Conservation (phyloP, 2,113 vertebrate genomes). For the Elaphurus davidianus region DNA sequence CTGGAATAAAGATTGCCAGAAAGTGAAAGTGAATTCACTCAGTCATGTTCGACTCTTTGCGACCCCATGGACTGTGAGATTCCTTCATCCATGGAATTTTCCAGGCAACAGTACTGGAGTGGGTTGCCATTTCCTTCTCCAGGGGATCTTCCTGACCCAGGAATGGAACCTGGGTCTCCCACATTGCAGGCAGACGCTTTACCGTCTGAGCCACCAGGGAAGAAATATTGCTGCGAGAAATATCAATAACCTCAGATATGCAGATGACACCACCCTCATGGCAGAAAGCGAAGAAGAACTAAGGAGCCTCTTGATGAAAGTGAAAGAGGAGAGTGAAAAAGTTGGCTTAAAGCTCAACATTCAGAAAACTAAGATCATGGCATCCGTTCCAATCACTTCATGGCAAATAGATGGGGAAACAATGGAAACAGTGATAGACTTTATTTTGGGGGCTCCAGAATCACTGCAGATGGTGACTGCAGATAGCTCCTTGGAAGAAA, state of each 20-base stretch:
- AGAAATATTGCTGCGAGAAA: not conserved
- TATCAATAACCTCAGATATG: not conserved
- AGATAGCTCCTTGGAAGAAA: not conserved
- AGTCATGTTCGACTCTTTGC: too few species aligned
- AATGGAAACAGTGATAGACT: not conserved
- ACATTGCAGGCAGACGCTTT: too few species aligned
- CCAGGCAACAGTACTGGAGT: too few species aligned
- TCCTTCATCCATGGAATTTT: too few species aligned
- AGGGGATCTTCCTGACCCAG: too few species aligned
- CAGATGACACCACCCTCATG: not conserved
- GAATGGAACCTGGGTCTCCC: too few species aligned
- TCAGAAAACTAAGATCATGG: not conserved
- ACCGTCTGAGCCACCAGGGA: too few species aligned
- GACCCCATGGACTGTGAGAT: too few species aligned
- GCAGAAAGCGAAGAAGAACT: not conserved
- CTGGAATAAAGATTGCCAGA: not conserved
- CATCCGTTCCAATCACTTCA: accelerated
- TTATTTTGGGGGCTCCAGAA: not conserved
- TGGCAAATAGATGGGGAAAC: not conserved
- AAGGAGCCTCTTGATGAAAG: not conserved
- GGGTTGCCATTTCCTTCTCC: too few species aligned
- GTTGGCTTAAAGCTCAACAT: not conserved
- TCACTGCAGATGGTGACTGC: not conserved
- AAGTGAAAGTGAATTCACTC: too few species aligned
- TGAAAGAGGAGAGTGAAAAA: not conserved